Base-by-base conservation (phyloP, 2,113 vertebrate genomes). In the Patagioenas fasciata region DNA sequence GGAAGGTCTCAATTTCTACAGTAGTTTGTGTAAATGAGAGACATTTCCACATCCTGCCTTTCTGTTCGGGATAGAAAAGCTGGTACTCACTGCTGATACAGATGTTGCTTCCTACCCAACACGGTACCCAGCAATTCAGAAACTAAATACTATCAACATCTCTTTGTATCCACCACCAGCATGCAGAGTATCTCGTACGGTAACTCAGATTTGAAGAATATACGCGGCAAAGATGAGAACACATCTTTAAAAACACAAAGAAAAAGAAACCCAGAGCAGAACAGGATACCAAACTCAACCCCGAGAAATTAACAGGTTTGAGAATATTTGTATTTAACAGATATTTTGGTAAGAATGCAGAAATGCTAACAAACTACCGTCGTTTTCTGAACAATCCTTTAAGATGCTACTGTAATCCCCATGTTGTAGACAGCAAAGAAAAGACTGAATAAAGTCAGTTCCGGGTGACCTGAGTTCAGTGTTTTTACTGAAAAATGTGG, bases 311-410 rank as follows among this genome's bases (percentile, higher is more conserved):
- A 70, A 67, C 25, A 71, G 6, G 18, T 31, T n/a, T 74, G 21
- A 54, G 5, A 53, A 28, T n/a, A 87, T 11, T 72, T 87, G 16
- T 34, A 56, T 62, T 80, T 20, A 66, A 7, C 13, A 28, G 4
- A 1, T 13, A 38, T 44, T 78, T 58, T 53, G 53, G 10, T 47
- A 77, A 29, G 38, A 29, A 0, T 53, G 24, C 56, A 57, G 15
- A 67, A 84, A 34, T 5, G 7, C 14, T n/a, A 66, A 29, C 11
- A 25, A 32, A 18, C 13, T 7, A 31, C 9, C 20, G 5, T 0
- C 0, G 19, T 24, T 66, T 54, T 74, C 26, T 67, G 15, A 86
- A 51, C 5, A 57, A 42, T 25, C 34, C 18, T 62, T 80, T 24
- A 36, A 48, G 21, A 23, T 36, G 58, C 24, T 40, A 4, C 34